Conservation (phyloP, 2,888 invertebrate genomes). For the Drosophila villosipedis region DNA sequence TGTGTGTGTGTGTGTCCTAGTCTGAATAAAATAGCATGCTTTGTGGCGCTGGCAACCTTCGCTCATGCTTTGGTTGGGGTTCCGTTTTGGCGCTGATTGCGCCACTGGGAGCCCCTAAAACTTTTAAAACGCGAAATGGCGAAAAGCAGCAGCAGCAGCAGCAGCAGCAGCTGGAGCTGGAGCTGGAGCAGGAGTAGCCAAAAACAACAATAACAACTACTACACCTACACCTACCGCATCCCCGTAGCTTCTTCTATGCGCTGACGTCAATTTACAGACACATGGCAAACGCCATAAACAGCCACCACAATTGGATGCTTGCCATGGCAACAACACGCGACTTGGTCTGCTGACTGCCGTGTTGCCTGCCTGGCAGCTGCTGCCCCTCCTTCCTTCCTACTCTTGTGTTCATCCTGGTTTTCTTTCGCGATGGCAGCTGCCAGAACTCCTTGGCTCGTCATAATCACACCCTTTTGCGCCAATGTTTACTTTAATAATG, state of each 20-base stretch:
- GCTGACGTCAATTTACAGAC: slow-evolving; percentile 76
- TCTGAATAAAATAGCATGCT: slow-evolving; percentile 72
- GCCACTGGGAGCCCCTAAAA: slow-evolving; percentile 74
- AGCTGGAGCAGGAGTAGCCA: slow-evolving; percentile 15
- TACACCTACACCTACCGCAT: neutral
- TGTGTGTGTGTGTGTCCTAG: slow-evolving; percentile 31
- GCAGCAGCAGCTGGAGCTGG: slow-evolving; percentile 7
- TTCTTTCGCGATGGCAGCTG: slow-evolving; percentile 38
- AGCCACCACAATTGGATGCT: slow-evolving; percentile 78
- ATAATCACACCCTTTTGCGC: slow-evolving; percentile 79
- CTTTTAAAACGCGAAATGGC: slow-evolving; percentile 75
- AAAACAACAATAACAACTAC: slow-evolving; percentile 11
- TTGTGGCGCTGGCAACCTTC: slow-evolving; percentile 54
- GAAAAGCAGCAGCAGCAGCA: slow-evolving; percentile 38
- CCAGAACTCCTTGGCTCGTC: slow-evolving; percentile 70
- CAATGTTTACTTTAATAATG: slow-evolving; percentile 81
- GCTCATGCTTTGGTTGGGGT: slow-evolving; percentile 15
- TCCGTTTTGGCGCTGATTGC: slow-evolving; percentile 72
- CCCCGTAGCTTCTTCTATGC: slow-evolving; percentile 17
- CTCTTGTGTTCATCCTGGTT: neutral
- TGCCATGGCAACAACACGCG: slow-evolving; percentile 63
- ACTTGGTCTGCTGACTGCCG: slow-evolving; percentile 9
- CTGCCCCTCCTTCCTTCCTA: neutral
- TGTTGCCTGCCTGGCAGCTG: slow-evolving; percentile 17
- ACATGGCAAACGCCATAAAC: slow-evolving; percentile 78